phyloP scores from a whole-genome alignment of 2,888 invertebrate genomes.

The Germaria angustata region DNA sequence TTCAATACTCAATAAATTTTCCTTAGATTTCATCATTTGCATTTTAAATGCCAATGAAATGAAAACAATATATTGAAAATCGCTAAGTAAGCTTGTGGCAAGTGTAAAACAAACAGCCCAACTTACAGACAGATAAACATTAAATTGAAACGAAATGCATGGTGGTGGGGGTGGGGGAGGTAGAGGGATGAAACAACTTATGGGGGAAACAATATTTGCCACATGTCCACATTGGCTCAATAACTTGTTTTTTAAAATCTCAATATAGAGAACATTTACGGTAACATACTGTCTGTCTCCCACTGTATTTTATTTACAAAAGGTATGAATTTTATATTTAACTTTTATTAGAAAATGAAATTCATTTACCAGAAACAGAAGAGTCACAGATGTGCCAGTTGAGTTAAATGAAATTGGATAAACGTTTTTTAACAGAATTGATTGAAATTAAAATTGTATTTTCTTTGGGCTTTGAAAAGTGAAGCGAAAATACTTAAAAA shows the following conservation, averaged over 20 bases:
- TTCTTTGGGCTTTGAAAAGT: too few species aligned
- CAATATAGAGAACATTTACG: not conserved
- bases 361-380: not conserved
- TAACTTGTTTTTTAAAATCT: conserved; percentile 40
- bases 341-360: not conserved
- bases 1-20: not conserved
- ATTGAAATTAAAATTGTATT: too few species aligned
- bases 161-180: too few species aligned
- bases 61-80: conserved; percentile 25
- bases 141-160: too few species aligned
- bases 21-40: not conserved
- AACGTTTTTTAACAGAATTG: too few species aligned
- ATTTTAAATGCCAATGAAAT: not conserved
- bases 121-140: not conserved
- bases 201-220: not conserved
- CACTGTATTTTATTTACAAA: not conserved
- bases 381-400: not conserved
- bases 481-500: not conserved
- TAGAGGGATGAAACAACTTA: not conserved
- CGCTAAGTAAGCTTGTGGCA: not conserved
- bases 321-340: conserved; percentile 2
- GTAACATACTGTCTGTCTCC: not conserved
- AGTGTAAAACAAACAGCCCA: not conserved
- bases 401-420: not conserved
- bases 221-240: not conserved